A percentile compares a stretch with the other conserved stretches of the same genome.
Conservation (phyloP, 2,797 vertebrate genomes). For the Cyclopterus lumpus region DNA sequence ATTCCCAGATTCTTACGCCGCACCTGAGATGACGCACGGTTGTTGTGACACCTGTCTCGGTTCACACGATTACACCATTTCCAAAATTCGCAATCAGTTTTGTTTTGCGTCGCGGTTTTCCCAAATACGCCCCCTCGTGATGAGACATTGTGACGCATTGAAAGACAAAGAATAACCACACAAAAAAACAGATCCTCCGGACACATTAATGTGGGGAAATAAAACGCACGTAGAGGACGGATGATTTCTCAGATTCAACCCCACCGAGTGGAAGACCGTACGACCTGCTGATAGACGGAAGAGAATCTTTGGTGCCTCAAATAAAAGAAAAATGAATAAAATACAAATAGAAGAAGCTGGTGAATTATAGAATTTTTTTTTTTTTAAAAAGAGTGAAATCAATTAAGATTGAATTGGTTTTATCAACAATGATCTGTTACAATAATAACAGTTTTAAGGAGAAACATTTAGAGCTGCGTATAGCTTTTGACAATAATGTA, state of each 20-base stretch:
- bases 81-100: conserved; percentile 13
- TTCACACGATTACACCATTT: conserved; percentile 6
- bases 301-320: too few species aligned
- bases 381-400: too few species aligned
- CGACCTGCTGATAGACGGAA: rapidly evolving
- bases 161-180: neutral
- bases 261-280: neutral
- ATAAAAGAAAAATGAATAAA: too few species aligned
- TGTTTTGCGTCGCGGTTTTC: conserved; percentile 9
- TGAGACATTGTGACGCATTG: conserved; percentile 3
- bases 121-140: neutral
- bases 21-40: conserved; percentile 26
- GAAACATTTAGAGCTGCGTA: too few species aligned
- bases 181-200: neutral
- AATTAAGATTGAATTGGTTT: too few species aligned
- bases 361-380: too few species aligned
- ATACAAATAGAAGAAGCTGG: too few species aligned
- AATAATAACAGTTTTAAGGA: too few species aligned
- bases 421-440: too few species aligned
- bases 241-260: neutral
- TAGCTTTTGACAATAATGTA: too few species aligned
- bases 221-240: neutral
- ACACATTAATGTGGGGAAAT: neutral
- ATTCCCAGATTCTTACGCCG: neutral
- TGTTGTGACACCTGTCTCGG: neutral